Evolutionary conservation across 37 sponge, comb jelly and placozoan genomes (phyloP), one percentile per base, ranked within the genome.

Genomic region (Dysidea cf. avara): DNA sequence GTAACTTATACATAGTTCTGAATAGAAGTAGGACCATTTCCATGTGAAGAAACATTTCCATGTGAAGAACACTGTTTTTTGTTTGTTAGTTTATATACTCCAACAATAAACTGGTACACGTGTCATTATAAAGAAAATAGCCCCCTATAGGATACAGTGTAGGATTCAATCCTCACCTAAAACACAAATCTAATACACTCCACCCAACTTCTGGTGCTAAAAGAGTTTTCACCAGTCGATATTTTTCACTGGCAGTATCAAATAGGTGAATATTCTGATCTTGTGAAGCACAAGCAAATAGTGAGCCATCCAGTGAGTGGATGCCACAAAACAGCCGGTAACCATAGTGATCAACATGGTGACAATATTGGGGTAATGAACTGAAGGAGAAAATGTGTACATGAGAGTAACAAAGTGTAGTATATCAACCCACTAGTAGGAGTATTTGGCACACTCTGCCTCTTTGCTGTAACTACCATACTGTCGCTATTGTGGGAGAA

Each of bases 181-280:
- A 63, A 36, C 61, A 69, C 1, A 71, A 67, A 28, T 83, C 80
- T 17, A 87, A 46, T 3, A 92, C 77, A 20, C 67, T 65, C 94
- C 94, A 92, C 1, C 89, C 89, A 51, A 92, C 81, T 54, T 88
- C 88, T 4, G 78, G 66, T 1, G 89, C 94, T 18, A 47, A 30
- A 12, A 92, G 68, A 17, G 48, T 47, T 14, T 72, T 74, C 54
- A 46, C 57, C 5, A 39, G 40, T 24, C 38, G 74, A 56, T 89
- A 92, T 26, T 50, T 52, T 1, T 7, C 35, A 6, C 62, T 71
- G 17, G 16, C 37, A 16, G 74, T 73, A 40, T 76, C 58, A 36
- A 81, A 90, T 47, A 90, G 43, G 26, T 66, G 39, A 24, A 90
- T 70, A 14, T 24, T 39, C 32, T 52, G 37, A 76, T 81, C 86